phyloP scores from a whole-genome alignment of 2,888 invertebrate species.

The Pherbina coryleti region DNA sequence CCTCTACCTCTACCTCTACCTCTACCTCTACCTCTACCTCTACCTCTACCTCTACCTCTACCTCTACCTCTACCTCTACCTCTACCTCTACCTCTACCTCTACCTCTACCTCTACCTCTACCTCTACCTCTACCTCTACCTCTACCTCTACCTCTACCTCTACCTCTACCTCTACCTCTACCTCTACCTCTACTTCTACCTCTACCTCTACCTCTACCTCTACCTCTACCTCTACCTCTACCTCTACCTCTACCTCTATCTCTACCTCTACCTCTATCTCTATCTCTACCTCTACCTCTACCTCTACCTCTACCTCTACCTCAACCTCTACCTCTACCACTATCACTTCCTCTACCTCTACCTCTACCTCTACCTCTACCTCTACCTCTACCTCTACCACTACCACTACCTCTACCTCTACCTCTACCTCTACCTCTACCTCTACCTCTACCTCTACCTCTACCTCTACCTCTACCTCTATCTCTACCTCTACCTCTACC shows the following conservation, averaged over 20 bases:
- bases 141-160: no score
- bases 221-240: neutral
- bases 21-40: no score
- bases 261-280: neutral
- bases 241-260: neutral
- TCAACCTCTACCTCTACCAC: neutral
- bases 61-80: no score
- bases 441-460: neutral
- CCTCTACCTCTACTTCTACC: neutral
- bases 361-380: neutral
- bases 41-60: no score
- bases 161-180: no score
- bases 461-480: neutral
- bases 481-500: neutral
- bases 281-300: neutral
- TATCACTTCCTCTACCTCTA: neutral
- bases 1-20: no score
- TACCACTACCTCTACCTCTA: neutral
- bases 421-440: neutral
- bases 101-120: no score
- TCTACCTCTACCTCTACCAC: neutral
- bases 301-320: neutral
- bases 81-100: no score
- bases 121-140: no score
- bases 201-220: neutral